Conservation (phyloP, 30 jellyfish, hydroid and myxozoan species). For the Hydra vulgaris region DNA sequence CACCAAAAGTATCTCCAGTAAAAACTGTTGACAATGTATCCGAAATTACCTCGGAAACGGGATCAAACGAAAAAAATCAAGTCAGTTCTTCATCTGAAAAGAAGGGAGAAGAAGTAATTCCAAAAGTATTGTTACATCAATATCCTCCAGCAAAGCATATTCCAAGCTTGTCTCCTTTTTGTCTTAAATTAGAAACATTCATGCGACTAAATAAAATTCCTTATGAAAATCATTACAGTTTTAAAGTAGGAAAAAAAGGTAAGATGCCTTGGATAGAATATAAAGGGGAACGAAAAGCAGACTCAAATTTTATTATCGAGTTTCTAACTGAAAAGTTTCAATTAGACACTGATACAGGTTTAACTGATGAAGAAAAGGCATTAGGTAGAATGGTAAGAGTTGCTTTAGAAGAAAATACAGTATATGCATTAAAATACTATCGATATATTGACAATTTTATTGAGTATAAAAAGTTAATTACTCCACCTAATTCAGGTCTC, state of each 20-base stretch:
- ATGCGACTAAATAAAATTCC: constrained; percentile 87
- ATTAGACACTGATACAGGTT: constrained; percentile 59
- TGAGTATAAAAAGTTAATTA: constrained; percentile 60
- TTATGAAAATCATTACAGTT: constrained; percentile 64
- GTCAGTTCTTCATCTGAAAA: constrained; percentile 20
- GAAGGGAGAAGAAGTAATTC: constrained; percentile 62
- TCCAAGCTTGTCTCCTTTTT: constrained; percentile 67
- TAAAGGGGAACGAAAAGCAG: constrained; percentile 79
- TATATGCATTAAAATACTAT: constrained; percentile 41
- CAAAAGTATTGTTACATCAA: constrained; percentile 80
- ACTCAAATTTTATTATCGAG: constrained; percentile 64
- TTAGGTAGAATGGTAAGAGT: constrained; percentile 62
- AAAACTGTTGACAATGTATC: neutral
- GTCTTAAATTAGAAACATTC: constrained; percentile 86
- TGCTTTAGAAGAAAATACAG: constrained; percentile 72
- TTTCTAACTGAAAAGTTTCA: constrained; percentile 61
- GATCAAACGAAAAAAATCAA: neutral
- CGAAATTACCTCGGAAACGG: neutral
- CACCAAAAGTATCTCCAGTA: neutral
- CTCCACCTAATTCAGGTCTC: constrained; percentile 50
- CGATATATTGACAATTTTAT: constrained; percentile 58
- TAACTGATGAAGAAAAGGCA: constrained; percentile 62
- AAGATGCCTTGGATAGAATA: constrained; percentile 95
- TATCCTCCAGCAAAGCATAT: constrained; percentile 70
- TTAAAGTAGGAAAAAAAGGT: constrained; percentile 81